phyloP scores from a whole-genome alignment of 1,140 invertebrate genomes.

The Pygmarrhopalites habei region DNA sequence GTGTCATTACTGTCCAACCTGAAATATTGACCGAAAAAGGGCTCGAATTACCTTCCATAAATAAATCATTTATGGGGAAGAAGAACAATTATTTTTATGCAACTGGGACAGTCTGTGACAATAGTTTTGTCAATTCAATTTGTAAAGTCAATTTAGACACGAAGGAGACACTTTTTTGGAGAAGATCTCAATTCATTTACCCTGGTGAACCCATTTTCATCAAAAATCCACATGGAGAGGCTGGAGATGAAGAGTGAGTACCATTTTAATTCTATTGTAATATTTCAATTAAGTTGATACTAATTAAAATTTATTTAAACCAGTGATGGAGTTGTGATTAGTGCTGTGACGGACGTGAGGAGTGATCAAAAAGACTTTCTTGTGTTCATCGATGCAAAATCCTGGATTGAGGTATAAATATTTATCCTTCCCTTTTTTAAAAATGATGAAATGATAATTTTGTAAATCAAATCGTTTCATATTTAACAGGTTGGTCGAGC shows the following conservation, averaged over 20 bases:
- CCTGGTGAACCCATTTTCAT: conserved; percentile 43
- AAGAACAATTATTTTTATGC: conserved; percentile 41
- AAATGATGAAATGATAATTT: no score
- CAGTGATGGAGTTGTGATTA: conserved; percentile 41
- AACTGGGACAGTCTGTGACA: conserved; percentile 17
- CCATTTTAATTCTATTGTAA: no score
- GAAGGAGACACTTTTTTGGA: conserved; percentile 41
- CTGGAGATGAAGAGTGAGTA: no score
- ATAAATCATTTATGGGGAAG: conserved; percentile 41
- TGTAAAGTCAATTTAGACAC: conserved; percentile 43
- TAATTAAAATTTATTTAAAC: no score
- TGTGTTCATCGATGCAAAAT: conserved; percentile 44
- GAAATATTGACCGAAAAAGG: conserved; percentile 33
- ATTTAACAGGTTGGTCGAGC: conserved; percentile 44
- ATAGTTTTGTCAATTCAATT: conserved; percentile 31
- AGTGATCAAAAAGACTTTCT: conserved; percentile 41
- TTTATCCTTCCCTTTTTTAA: no score
- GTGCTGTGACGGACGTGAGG: conserved; percentile 37
- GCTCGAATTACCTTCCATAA: conserved; percentile 44
- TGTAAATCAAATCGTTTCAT: no score
- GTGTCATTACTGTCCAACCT: conserved; percentile 32
- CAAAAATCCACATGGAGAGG: conserved; percentile 16
- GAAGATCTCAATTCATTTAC: conserved; percentile 34
- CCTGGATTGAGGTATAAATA: conserved; percentile 44
- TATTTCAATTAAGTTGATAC: no score